Evolutionary conservation across 2,113 vertebrate species (phyloP), one percentile per base, ranked within the genome.

Genomic region (Meleagris gallopavo): DNA sequence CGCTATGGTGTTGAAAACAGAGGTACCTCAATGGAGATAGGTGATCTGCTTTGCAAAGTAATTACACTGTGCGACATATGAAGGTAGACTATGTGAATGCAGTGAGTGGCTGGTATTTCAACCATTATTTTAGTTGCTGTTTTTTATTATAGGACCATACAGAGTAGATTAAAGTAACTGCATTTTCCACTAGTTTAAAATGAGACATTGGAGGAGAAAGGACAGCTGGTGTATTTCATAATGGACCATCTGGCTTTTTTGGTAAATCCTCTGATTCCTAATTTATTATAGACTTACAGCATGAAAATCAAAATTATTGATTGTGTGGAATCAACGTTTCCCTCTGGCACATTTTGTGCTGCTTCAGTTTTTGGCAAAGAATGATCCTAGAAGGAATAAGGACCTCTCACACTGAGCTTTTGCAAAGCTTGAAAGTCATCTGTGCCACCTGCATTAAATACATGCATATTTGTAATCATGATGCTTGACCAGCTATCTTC

Each of bases 211-310:
- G 48, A 92, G 94, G 81, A 58, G 85, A 92, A 87, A 83, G 87
- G 94, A 94, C 94, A 97, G 94, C 93, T 96, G 96, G 75, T 95
- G 10, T 87, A 93, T 94, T 95, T 95, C 60, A 67, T 91, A 95
- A 93, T 93, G 94, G 85, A 91, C 96, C 96, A 95, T 95, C 93
- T 96, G 95, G 91, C 62, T 66, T 88, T 95, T 83, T 91, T 91
- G 67, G 82, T 95, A 85, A 87, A 79, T 94, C 75, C 64, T 95
- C 78, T 83, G 82, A 95, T 95, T 96, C 87, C 82, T 96, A 95
- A 95, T 95, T 95, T 96, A 70, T 83, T 94, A 67, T 74, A 94
- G 84, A 96, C 91, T 95, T 97, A 88, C 94, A 94, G 73, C 69
- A 80, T 64, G 55, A 91, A 95, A 94, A 96, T 96, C 72, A 96